phyloP scores from a whole-genome alignment of 2,797 vertebrate species.

The Poecile montanus region DNA sequence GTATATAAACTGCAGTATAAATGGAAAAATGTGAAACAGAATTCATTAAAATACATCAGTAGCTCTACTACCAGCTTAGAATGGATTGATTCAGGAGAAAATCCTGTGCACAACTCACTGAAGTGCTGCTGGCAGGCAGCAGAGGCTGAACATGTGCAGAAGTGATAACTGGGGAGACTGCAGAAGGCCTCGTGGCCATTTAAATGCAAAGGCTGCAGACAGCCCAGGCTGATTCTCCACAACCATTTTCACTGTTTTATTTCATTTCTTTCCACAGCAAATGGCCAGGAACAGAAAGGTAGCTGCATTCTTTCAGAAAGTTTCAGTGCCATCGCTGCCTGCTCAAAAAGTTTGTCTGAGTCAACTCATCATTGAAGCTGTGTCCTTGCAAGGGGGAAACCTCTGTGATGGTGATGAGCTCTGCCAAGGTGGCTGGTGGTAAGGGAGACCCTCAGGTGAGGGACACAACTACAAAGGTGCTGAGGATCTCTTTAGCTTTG shows the following conservation, averaged over 20 bases:
- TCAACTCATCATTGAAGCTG: not conserved
- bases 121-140: conserved; percentile 58
- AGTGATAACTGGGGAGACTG: conserved; percentile 58
- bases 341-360: not conserved
- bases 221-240: not conserved
- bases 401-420: not conserved
- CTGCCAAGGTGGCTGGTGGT: not conserved
- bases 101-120: conserved; percentile 51
- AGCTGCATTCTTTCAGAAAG: not conserved
- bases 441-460: not conserved
- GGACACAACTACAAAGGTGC: not conserved
- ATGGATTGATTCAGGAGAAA: conserved; percentile 58
- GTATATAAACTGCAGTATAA: conserved; percentile 55
- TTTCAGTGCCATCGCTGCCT: not conserved
- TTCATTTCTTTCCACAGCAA: conserved; percentile 17
- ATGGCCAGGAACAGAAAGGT: not conserved
- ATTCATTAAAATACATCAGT: conserved; percentile 61
- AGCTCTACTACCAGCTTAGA: conserved; percentile 26
- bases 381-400: not conserved
- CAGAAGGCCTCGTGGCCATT: conserved; percentile 47
- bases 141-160: conserved; percentile 52
- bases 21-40: conserved; percentile 57
- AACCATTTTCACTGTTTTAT: not conserved
- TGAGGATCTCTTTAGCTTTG: not conserved
- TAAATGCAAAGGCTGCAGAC: conserved; percentile 42